Conservation (phyloP, 2,113 vertebrate genomes). For the Coracopsis vasa region DNA sequence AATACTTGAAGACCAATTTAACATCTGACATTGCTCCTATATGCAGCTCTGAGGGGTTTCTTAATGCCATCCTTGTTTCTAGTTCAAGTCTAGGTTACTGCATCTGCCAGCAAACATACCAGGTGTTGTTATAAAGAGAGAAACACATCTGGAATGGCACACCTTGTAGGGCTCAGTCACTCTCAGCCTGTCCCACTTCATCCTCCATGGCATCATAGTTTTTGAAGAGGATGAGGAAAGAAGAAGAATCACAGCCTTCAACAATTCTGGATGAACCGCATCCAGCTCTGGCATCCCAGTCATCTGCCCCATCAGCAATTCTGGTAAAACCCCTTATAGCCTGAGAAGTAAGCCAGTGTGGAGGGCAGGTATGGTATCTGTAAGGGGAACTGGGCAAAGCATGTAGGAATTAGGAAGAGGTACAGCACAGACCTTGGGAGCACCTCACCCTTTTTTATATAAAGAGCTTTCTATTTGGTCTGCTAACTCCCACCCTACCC, state of each 20-base stretch:
- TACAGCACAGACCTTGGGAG: not conserved
- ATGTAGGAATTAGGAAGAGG: not conserved
- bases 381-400: not conserved
- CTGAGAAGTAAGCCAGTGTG: not conserved
- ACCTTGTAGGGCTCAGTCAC: not conserved
- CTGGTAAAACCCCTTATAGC: not conserved
- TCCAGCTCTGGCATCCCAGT: not conserved
- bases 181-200: not conserved
- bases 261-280: not conserved
- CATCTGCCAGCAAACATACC: not conserved
- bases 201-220: not conserved
- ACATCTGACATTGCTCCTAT: not conserved
- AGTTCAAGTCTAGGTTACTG: not conserved
- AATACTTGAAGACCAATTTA: not conserved
- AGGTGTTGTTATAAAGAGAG: not conserved
- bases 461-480: not conserved
- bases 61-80: not conserved
- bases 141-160: not conserved
- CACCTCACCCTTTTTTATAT: not conserved
- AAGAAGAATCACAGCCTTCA: not conserved
- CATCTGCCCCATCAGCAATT: not conserved
- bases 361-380: not conserved
- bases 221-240: not conserved
- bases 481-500: not conserved
- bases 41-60: not conserved